Evolutionary conservation across 2,797 vertebrate genomes (phyloP), one percentile per base, ranked within the genome.

Genomic region (Carapus acus): DNA sequence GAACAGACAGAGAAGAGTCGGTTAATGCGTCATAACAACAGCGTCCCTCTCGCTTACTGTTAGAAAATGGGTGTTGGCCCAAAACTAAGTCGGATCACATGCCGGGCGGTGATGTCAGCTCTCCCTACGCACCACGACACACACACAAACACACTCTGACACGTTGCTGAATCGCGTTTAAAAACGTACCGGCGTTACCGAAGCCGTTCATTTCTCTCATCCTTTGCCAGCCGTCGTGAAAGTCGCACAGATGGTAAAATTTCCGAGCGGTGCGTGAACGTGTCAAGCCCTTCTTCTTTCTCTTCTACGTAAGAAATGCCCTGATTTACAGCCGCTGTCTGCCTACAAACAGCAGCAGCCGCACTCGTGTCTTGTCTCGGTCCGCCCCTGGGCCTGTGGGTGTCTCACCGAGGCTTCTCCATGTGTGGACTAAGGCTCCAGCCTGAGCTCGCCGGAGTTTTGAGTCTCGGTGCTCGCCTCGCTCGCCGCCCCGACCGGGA

Each of bases 171-270:
- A 51, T 13, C 0, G 3, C 43, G 3, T 1, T 1, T 15, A 2
- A 8, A 36, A 38, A 65, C 78, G 7, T 49, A 84, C 79, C 78
- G 29, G 63, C 13, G 37, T 41, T 45, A 2, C 72, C 62, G 33
- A 55, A 77, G 38, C 69, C 43, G 17, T 82, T 84, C 86, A 87
- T 88, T 49, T 75, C 83, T 85, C 59, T 83, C 87, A 88, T 86
- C 20, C 57, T 69, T 71, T 40, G 43, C 1, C 14, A 34, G 5
- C 2, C 41, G 29, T 65, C 43, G 23, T 59, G 21, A 5, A 33
- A 16, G 27, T 41, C 18, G 31, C 43, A 34, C 22, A 33, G 22
- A 64, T 37, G 45, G 19, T 37, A 0, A 62, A 65, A 16, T n/a
- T n/a, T 23, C 12, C 23, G 43, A 17, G 6, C 12, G 11, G 27